These are phyloP conservation scores for Sebastes elongatus DNA, from an alignment of 2,797 vertebrate genomes.

Conservation along the genomic window DNA sequence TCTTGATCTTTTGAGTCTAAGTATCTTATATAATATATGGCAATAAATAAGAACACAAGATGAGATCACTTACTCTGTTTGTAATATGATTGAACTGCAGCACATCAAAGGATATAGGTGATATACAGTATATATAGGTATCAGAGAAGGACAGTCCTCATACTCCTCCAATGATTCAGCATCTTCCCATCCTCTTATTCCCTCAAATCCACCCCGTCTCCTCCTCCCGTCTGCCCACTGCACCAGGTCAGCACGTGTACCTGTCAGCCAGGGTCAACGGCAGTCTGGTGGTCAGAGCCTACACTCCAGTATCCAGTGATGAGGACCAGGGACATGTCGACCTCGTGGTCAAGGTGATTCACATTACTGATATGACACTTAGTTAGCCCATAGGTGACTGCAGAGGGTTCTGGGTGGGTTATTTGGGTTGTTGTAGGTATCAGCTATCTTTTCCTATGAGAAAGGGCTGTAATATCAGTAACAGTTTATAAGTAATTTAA, in stretches of 20 bases:
- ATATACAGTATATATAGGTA: neutral
- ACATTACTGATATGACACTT: neutral
- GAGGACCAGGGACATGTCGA: conserved; percentile 90
- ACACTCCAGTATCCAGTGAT: conserved; percentile 92
- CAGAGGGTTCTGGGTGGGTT: neutral
- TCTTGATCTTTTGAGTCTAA: neutral
- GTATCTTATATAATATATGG: neutral
- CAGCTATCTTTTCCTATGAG: neutral
- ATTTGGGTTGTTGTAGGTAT: neutral
- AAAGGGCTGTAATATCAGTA: neutral
- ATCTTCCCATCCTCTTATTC: neutral
- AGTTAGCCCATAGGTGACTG: neutral
- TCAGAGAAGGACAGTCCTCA: neutral
- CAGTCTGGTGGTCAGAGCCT: conserved; percentile 88
- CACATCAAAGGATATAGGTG: neutral
- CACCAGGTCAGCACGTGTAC: conserved; percentile 91
- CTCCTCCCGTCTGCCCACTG: neutral
- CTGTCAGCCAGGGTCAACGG: conserved; percentile 89
- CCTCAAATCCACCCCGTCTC: neutral
- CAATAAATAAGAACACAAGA: neutral
- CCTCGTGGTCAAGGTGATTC: conserved; percentile 91
- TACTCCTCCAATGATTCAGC: neutral
- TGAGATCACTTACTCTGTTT: neutral
- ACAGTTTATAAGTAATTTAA: neutral
- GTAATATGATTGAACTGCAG: neutral